Evolutionary conservation across 2,797 vertebrate species (phyloP).

Genomic region (Aphelocoma californica): DNA sequence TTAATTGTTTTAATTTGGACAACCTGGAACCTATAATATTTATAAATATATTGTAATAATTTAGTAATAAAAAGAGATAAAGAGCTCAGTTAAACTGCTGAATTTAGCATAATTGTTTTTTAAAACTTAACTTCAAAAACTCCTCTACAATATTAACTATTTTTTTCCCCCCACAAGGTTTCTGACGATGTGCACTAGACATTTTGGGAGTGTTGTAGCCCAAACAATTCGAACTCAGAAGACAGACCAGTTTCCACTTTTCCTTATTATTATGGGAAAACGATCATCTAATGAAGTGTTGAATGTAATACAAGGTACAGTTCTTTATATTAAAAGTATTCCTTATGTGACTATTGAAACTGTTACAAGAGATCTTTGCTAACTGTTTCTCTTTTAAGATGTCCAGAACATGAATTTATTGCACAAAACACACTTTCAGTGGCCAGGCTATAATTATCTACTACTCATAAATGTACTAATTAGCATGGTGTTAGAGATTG

Average conservation of each 20-base stretch:
- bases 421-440: background rate
- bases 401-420: background rate
- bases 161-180: constrained; percentile 77
- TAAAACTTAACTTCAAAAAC: constrained; percentile 29
- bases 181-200: constrained; percentile 96
- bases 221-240: constrained; percentile 98
- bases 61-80: background rate
- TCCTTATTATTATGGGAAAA: constrained; percentile 98
- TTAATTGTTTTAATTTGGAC: background rate
- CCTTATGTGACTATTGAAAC: background rate
- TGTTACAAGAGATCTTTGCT: background rate
- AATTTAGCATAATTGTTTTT: background rate
- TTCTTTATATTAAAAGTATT: background rate
- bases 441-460: background rate
- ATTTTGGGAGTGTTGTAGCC: constrained; percentile 96
- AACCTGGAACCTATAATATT: background rate
- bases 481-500: background rate
- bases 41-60: background rate
- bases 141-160: background rate
- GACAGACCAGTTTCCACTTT: constrained; percentile 97
- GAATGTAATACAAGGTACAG: constrained; percentile 98
- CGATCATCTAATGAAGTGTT: constrained; percentile 97
- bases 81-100: background rate
- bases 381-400: background rate
- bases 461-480: background rate